Percentiles rank a stretch among this genome's conserved stretches.
phyloP scores from a whole-genome alignment of 2,797 vertebrate genomes.

The Rhinoraja longicauda region DNA sequence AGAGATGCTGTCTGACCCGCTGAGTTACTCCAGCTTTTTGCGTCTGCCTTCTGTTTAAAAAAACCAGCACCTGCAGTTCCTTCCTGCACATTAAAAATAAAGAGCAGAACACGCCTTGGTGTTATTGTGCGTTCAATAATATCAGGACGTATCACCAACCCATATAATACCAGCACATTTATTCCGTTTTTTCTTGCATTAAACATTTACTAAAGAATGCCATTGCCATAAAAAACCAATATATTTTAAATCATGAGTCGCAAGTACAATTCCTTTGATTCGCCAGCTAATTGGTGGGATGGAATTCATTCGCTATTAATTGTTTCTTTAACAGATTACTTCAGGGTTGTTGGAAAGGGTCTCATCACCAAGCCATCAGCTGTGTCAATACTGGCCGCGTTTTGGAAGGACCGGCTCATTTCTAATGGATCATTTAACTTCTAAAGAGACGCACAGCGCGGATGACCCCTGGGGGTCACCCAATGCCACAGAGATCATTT shows the following conservation, averaged over 20 bases:
- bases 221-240: neutral
- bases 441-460: conserved; percentile 60
- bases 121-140: neutral
- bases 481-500: conserved; percentile 69
- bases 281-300: neutral
- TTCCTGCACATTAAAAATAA: neutral
- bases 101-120: too few relatives aligned
- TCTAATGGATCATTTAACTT: conserved; percentile 59
- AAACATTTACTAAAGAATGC: neutral
- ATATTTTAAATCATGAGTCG: too few relatives aligned
- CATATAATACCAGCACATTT: neutral
- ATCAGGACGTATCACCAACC: neutral
- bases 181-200: too few relatives aligned
- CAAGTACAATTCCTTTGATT: neutral
- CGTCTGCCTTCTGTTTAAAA: too few relatives aligned
- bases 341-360: neutral
- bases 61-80: too few relatives aligned
- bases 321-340: conserved; percentile 17
- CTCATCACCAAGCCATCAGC: neutral
- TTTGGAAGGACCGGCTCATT: neutral
- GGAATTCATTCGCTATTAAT: neutral
- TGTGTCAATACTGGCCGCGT: conserved; percentile 4
- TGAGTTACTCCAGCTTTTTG: too few relatives aligned
- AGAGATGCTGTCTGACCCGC: too few relatives aligned
- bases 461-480: conserved; percentile 67